These are phyloP conservation scores for Poeciliopsis paucimaculata DNA, from an alignment of 2,797 vertebrate species.

Conservation along the genomic window DNA sequence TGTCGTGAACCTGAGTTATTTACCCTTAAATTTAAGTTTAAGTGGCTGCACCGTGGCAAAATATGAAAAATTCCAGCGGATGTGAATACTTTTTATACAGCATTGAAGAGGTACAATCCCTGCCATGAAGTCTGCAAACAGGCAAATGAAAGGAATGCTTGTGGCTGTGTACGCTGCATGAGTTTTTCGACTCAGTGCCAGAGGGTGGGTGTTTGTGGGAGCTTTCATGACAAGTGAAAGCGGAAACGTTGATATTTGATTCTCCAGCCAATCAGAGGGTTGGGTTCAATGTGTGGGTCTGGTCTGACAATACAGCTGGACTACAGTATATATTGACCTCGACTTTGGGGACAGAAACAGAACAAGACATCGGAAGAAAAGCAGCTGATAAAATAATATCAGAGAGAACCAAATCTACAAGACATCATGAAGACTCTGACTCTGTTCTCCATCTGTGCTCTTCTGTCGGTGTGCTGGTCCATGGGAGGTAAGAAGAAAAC, in stretches of 20 bases:
- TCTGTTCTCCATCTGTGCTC: conserved; percentile 79
- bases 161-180: conserved; percentile 46
- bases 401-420: conserved; percentile 34
- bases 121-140: conserved; percentile 12
- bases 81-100: background rate
- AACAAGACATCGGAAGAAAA: conserved; percentile 41
- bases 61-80: background rate
- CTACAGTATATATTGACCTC: conserved; percentile 78
- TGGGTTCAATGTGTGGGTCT: conserved; percentile 45
- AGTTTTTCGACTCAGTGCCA: conserved; percentile 58
- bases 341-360: conserved; percentile 48
- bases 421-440: conserved; percentile 87
- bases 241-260: conserved; percentile 74
- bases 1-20: background rate
- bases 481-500: conserved; percentile 85
- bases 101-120: conserved; percentile 17
- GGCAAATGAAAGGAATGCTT: conserved; percentile 55
- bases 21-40: background rate
- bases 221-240: conserved; percentile 69
- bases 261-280: conserved; percentile 78
- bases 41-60: background rate
- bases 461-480: conserved; percentile 81
- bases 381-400: conserved; percentile 20
- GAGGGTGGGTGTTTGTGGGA: conserved; percentile 70
- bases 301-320: conserved; percentile 56